Evolutionary conservation across 2,888 invertebrate species (phyloP).

Genomic region (Heliconius ismenius): DNA sequence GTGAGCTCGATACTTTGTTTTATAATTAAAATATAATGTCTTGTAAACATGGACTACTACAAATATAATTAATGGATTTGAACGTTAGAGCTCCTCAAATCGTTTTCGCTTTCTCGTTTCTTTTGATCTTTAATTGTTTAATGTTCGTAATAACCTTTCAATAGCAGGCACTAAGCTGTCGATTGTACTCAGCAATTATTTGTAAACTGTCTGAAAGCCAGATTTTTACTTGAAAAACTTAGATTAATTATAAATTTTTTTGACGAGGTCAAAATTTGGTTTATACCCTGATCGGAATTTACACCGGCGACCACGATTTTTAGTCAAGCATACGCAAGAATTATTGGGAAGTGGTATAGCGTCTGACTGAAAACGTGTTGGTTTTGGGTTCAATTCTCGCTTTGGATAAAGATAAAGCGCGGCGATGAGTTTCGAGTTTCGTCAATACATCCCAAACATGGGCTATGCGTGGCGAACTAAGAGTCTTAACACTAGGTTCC

Average conservation of each 20-base stretch:
- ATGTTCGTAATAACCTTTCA: not conserved
- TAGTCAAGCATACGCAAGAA: no score
- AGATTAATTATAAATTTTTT: not conserved
- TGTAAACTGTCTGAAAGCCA: not conserved
- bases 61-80: not conserved
- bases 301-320: no score
- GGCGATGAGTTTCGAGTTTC: no score
- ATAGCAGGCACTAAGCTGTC: not conserved
- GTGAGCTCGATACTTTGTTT: no score
- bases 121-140: not conserved
- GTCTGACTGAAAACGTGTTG: no score
- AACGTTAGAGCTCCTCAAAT: not conserved
- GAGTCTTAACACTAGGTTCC: no score
- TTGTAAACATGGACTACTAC: not conserved
- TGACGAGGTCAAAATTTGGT: not conserved
- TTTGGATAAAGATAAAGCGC: no score
- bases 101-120: not conserved
- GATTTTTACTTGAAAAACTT: not conserved
- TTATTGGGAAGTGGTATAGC: no score
- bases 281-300: not conserved
- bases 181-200: not conserved
- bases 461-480: no score
- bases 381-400: no score
- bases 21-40: no score
- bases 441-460: no score